Evolutionary conservation across 2,113 vertebrate species (phyloP).

Genomic region (Copsychus sechellarum): DNA sequence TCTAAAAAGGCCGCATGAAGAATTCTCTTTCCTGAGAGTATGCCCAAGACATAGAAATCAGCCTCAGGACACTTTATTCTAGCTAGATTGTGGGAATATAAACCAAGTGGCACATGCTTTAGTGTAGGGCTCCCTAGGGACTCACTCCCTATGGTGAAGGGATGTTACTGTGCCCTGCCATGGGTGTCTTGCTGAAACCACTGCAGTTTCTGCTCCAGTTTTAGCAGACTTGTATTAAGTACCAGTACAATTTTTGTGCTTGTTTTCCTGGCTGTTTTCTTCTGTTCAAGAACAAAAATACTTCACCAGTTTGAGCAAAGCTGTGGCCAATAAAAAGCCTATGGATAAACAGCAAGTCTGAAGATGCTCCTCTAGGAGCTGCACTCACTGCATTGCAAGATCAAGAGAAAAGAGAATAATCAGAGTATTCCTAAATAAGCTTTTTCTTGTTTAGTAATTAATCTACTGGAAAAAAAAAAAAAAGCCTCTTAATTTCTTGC

Average conservation of each 20-base stretch:
- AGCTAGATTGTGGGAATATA: not conserved
- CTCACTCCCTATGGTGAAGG: not conserved
- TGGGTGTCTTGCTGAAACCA: not conserved
- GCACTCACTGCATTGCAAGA: not conserved
- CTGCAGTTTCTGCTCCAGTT: not conserved
- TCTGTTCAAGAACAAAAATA: not conserved
- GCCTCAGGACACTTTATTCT: not conserved
- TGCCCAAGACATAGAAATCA: not conserved
- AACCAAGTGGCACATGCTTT: not conserved
- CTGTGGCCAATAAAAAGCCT: not conserved
- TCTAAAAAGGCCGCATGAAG: not conserved
- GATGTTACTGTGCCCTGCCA: not conserved
- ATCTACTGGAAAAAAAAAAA: not conserved
- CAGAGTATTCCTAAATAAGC: slow-evolving; percentile 25
- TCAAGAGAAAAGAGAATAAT: not conserved
- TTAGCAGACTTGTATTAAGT: not conserved
- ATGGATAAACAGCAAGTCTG: not conserved
- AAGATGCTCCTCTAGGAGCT: not conserved
- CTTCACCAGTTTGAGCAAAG: not conserved
- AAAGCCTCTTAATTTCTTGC: slow-evolving; percentile 36
- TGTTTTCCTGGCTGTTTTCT: not conserved
- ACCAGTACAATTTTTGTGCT: not conserved
- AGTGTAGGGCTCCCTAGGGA: not conserved
- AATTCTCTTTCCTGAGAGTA: not conserved
- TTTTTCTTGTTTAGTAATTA: slow-evolving; percentile 57